These are phyloP conservation scores for Eretmochelys imbricata DNA, from an alignment of 2,113 vertebrate genomes.

Conservation along the genomic window DNA sequence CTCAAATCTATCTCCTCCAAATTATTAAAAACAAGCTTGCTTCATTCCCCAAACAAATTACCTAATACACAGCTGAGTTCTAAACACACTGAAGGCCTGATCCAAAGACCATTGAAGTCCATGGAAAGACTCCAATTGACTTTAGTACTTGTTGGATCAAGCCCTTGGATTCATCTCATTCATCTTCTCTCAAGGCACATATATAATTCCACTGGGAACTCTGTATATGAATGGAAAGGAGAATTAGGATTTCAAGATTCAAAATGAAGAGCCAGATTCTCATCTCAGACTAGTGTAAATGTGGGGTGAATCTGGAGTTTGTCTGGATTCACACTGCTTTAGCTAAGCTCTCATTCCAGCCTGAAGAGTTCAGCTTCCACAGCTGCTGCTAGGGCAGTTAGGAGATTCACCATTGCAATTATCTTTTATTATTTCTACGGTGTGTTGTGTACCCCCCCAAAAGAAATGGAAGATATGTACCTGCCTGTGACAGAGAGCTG, in stretches of 20 bases:
- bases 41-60: not conserved
- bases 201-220: not conserved
- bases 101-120: not conserved
- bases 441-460: slow-evolving; percentile 4
- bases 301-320: not conserved
- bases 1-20: not conserved
- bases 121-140: not conserved
- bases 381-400: not conserved
- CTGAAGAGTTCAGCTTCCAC: not conserved
- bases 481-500: too few species aligned
- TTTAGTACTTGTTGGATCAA: not conserved
- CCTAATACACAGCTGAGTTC: not conserved
- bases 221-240: not conserved
- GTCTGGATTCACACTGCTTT: not conserved
- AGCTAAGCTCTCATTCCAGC: not conserved
- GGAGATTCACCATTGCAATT: not conserved
- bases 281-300: not conserved
- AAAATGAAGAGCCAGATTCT: not conserved
- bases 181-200: not conserved
- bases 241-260: not conserved
- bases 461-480: not conserved
- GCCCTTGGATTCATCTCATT: not conserved
- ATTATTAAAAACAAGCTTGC: too few species aligned
- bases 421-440: not conserved
- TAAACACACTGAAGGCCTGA: not conserved